Evolutionary conservation across 2,113 vertebrate genomes (phyloP).

Genomic region (Leptocoma aspasia): DNA sequence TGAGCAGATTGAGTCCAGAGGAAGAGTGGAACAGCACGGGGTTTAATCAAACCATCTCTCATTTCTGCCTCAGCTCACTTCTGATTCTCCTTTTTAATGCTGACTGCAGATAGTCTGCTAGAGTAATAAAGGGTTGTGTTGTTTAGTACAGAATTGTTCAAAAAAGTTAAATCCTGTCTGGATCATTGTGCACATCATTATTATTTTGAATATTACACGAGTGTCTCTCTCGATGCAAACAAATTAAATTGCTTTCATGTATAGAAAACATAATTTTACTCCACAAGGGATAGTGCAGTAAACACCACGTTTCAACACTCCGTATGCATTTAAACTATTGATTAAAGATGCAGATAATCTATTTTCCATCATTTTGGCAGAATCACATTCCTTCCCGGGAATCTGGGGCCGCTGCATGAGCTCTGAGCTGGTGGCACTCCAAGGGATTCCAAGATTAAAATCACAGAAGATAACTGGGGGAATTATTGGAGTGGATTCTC

Average conservation of each 20-base stretch:
- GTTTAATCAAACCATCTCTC: background rate
- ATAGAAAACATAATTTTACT: background rate
- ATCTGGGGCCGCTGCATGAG: background rate
- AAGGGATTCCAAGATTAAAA: background rate
- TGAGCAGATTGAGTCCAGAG: background rate
- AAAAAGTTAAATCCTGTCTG: background rate
- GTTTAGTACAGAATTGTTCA: background rate
- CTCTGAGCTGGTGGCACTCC: background rate
- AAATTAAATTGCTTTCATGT: conserved; percentile 5
- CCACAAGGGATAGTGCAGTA: background rate
- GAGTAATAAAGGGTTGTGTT: background rate
- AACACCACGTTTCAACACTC: background rate
- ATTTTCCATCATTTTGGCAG: background rate
- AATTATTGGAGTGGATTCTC: background rate
- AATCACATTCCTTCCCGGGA: background rate
- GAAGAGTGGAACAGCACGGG: background rate
- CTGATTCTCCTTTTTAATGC: background rate
- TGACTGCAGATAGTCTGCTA: background rate
- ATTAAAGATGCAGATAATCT: conserved; percentile 23
- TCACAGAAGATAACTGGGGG: background rate
- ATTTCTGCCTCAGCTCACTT: background rate
- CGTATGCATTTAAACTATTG: background rate
- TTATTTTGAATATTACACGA: conserved; percentile 1
- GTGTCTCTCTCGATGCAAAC: background rate
- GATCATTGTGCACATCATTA: background rate